phyloP scores from a whole-genome alignment of 2,888 invertebrate species.

The Xestia xanthographa region DNA sequence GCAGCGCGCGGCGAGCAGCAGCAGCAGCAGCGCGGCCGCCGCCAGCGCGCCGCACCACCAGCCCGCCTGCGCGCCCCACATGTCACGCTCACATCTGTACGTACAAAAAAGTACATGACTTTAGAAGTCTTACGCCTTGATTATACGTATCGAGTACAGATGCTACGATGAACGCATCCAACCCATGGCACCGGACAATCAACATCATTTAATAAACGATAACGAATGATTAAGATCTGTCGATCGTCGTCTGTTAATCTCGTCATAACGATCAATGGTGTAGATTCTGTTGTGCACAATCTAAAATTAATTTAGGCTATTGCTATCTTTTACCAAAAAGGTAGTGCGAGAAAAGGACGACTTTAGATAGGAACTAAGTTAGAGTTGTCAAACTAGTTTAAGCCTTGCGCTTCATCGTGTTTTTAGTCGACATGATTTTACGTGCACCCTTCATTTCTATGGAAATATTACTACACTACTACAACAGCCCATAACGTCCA shows the following conservation, averaged over 20 bases:
- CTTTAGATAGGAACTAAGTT: no score
- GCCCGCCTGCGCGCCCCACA: constrained; percentile 86
- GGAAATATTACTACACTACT: no score
- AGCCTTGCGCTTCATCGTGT: no score
- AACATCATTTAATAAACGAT: not conserved
- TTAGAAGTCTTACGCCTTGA: not conserved
- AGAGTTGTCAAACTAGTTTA: no score
- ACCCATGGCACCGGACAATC: not conserved
- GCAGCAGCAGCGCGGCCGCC: constrained; percentile 82
- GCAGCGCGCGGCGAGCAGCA: constrained; percentile 81
- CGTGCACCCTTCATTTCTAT: no score
- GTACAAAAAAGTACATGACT: not conserved
- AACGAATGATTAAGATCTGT: not conserved
- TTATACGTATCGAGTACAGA: not conserved
- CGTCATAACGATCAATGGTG: not conserved
- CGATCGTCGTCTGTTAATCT: not conserved
- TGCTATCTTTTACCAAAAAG: no score
- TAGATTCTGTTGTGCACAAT: no score
- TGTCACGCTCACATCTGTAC: constrained; percentile 85
- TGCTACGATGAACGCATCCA: not conserved
- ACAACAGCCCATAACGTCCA: no score
- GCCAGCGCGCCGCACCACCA: constrained; percentile 86
- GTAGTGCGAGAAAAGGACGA: no score
- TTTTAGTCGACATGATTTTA: no score
- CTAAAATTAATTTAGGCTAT: no score